Evolutionary conservation across 2,113 vertebrate species (phyloP).

Genomic region (Ceyx melanurus): DNA sequence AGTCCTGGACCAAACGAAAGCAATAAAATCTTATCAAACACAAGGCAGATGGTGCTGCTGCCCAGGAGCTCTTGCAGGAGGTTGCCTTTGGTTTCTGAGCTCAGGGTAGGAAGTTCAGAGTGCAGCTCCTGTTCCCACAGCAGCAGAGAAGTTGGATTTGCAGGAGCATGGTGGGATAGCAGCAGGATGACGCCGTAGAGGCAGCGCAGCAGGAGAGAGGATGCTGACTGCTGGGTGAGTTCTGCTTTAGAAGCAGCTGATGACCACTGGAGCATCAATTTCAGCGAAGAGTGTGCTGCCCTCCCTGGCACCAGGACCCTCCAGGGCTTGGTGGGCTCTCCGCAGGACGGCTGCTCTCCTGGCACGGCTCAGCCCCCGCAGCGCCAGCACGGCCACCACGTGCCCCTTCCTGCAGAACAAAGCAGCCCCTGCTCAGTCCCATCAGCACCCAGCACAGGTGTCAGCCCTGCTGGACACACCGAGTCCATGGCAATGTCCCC

Average conservation of each 20-base stretch:
- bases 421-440: background rate
- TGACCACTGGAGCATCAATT: background rate
- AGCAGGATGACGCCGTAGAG: background rate
- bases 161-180: background rate
- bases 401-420: constrained; percentile 62
- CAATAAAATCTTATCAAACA: background rate
- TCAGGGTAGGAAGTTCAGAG: background rate
- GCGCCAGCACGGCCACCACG: background rate
- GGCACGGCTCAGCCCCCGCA: background rate
- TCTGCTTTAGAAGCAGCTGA: constrained; percentile 31
- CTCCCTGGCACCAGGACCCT: fast-evolving
- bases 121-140: background rate
- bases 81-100: background rate
- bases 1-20: background rate
- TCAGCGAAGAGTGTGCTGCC: background rate
- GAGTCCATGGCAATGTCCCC: fast-evolving
- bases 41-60: background rate
- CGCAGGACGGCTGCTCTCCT: background rate
- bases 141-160: background rate
- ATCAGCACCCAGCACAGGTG: background rate
- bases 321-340: fast-evolving
- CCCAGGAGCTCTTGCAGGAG: background rate
- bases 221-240: background rate
- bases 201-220: background rate
- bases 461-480: fast-evolving